Evolutionary conservation across 2,113 vertebrate species (phyloP).

Genomic region (Scatophagus argus): DNA sequence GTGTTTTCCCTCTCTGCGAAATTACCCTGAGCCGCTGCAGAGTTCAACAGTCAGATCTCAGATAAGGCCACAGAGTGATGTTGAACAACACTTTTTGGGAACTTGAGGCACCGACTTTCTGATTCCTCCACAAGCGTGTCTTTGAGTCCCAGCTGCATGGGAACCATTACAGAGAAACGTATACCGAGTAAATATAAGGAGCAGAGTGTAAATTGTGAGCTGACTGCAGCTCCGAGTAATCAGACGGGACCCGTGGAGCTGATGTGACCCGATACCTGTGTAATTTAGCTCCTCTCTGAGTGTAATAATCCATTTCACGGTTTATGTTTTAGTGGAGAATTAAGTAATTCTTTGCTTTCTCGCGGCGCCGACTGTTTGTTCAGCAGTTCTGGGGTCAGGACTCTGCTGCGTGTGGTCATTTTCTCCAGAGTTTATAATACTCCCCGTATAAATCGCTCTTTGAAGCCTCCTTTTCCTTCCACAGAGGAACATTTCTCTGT

Average conservation of each 20-base stretch:
- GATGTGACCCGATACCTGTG: conserved; percentile 58
- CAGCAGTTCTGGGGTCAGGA: conserved; percentile 68
- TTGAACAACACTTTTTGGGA: conserved; percentile 51
- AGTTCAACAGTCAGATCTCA: conserved; percentile 65
- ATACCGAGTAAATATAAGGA: conserved; percentile 68
- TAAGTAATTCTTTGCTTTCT: conserved; percentile 64
- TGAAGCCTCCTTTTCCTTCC: conserved; percentile 70
- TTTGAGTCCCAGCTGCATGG: conserved; percentile 69
- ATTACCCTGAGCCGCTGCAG: conserved; percentile 52
- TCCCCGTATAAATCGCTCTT: conserved; percentile 53
- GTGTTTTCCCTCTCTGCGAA: conserved; percentile 67
- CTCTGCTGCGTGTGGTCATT: conserved; percentile 70
- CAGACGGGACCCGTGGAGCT: conserved; percentile 40
- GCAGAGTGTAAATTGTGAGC: conserved; percentile 56
- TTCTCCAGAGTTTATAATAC: conserved; percentile 51
- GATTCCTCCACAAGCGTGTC: conserved; percentile 59
- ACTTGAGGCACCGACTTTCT: conserved; percentile 19
- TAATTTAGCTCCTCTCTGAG: conserved; percentile 54
- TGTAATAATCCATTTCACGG: conserved; percentile 69
- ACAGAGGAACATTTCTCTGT: conserved; percentile 66
- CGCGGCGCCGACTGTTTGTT: conserved; percentile 54
- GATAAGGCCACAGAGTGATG: conserved; percentile 59
- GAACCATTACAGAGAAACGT: conserved; percentile 71
- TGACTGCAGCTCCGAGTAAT: conserved; percentile 60
- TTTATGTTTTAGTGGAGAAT: conserved; percentile 69